These are phyloP conservation scores for Desmodus rotundus DNA, from an alignment of 2,113 vertebrate species.

Conservation along the genomic window DNA sequence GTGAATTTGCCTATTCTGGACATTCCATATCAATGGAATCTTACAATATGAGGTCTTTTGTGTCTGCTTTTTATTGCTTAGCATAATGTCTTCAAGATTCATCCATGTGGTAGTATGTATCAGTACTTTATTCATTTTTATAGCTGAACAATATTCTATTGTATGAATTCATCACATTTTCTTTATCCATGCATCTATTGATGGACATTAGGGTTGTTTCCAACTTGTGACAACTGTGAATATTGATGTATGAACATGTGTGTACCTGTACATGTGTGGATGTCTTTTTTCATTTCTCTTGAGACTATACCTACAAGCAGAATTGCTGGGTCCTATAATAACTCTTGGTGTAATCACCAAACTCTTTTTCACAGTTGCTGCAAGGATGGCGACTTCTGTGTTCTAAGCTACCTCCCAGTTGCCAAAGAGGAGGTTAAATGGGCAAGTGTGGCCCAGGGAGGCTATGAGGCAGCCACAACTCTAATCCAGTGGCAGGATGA, in stretches of 20 bases:
- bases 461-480: background rate
- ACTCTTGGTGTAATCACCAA: background rate
- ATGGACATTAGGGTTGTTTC: background rate
- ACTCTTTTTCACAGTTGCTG: background rate
- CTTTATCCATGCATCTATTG: background rate
- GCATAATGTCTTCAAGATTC: background rate
- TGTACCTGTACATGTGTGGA: accelerated
- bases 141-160: too few species aligned
- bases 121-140: too few species aligned
- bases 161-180: background rate
- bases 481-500: accelerated
- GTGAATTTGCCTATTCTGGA: background rate
- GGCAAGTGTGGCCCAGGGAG: background rate
- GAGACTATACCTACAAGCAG: too few species aligned
- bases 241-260: too few species aligned
- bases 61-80: background rate
- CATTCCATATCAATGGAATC: background rate
- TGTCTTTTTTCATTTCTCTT: background rate
- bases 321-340: background rate
- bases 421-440: background rate
- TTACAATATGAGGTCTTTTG: background rate
- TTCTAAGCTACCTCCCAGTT: background rate
- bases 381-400: background rate
- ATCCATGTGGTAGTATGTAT: accelerated
- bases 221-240: too few species aligned